phyloP scores from a whole-genome alignment of 2,797 vertebrate species.

The Lindbergichthys nudifrons region DNA sequence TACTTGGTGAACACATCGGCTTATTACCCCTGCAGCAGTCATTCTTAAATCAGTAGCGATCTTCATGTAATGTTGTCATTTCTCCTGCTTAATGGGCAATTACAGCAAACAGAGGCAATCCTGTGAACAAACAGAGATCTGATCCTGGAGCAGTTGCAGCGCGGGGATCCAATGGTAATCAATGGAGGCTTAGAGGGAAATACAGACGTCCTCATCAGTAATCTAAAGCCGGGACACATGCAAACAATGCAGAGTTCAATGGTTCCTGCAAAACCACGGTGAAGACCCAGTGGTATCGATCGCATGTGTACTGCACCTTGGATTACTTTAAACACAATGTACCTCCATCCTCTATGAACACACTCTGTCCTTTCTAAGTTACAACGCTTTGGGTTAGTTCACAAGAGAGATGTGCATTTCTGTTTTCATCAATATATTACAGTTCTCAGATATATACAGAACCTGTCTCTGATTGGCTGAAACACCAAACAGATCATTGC shows the following conservation, averaged over 20 bases:
- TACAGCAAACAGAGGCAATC: conserved; percentile 50
- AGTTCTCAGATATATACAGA: no score
- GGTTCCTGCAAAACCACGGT: conserved; percentile 17
- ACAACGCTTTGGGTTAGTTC: not conserved
- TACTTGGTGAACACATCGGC: conserved; percentile 21
- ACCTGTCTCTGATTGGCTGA: no score
- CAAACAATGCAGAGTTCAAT: conserved; percentile 27
- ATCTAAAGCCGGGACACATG: conserved; percentile 28
- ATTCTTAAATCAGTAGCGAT: conserved; percentile 31
- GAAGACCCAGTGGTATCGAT: conserved; percentile 34
- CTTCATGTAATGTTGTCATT: conserved; percentile 30
- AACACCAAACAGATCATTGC: no score
- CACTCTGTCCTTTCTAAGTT: not conserved
- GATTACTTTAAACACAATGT: not conserved
- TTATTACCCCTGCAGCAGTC: conserved; percentile 18
- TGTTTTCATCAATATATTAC: not conserved
- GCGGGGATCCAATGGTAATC: conserved; percentile 65
- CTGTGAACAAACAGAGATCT: conserved; percentile 56
- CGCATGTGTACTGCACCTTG: not conserved
- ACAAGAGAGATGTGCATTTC: not conserved
- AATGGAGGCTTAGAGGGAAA: conserved; percentile 63
- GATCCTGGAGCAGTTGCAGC: conserved; percentile 46
- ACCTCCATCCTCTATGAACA: not conserved
- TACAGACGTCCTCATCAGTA: conserved; percentile 57
- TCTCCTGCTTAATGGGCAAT: conserved; percentile 53